Conservation (phyloP, 1,140 invertebrate species). For the Neuroterus valhalla region DNA sequence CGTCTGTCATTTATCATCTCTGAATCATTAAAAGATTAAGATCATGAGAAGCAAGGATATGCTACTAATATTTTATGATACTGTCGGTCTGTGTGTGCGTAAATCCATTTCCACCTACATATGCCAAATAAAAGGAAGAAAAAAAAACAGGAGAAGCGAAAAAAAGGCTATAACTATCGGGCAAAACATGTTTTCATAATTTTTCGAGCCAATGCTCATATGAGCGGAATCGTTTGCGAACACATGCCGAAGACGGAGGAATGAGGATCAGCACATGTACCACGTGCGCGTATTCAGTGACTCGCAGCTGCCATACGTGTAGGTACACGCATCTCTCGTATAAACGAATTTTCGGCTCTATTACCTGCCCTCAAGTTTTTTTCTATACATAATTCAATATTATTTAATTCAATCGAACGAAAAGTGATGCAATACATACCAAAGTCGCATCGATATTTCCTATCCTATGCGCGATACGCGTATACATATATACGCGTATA, state of each 20-base stretch:
- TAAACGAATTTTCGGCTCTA: constrained; percentile 41
- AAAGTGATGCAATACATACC: no score
- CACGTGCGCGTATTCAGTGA: constrained; percentile 44
- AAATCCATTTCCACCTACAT: constrained; percentile 15
- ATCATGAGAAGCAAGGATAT: neutral
- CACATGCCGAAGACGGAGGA: constrained; percentile 52
- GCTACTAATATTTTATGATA: no score
- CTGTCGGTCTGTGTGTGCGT: constrained; percentile 37
- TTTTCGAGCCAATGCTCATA: constrained; percentile 49
- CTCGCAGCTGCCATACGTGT: constrained; percentile 50
- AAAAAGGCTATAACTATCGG: constrained; percentile 39
- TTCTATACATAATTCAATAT: constrained; percentile 15
- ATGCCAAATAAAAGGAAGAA: neutral
- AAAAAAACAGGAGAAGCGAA: constrained; percentile 34
- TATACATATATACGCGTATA: no score
- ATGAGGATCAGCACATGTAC: constrained; percentile 37
- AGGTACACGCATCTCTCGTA: constrained; percentile 1
- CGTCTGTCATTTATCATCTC: neutral
- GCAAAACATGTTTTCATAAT: constrained; percentile 57
- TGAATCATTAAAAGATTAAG: no score
- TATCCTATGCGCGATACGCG: no score
- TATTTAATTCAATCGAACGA: no score
- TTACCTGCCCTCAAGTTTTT: constrained; percentile 44
- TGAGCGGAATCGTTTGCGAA: constrained; percentile 47
- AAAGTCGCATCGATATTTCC: neutral